A percentile compares a stretch with the other conserved stretches of the same genome.
Conservation (phyloP, 2,797 vertebrate genomes). For the Eremophila alpestris region DNA sequence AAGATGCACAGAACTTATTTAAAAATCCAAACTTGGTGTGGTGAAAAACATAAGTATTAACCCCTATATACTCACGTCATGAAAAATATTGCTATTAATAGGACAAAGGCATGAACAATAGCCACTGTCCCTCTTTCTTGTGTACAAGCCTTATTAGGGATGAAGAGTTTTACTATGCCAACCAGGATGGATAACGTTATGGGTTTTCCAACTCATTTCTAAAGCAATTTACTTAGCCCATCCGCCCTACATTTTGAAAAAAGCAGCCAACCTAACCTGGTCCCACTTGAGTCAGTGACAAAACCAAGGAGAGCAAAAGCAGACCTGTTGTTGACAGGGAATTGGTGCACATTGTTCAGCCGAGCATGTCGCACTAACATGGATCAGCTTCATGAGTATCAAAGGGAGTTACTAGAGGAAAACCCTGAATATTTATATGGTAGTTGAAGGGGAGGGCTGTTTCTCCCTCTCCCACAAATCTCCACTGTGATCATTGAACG, state of each 20-base stretch:
- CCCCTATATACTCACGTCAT: not conserved
- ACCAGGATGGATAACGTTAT: not conserved
- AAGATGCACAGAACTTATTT: not conserved
- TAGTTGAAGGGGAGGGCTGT: not conserved
- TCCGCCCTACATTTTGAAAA: constrained; percentile 16
- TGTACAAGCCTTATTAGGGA: not conserved
- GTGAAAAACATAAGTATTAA: not conserved
- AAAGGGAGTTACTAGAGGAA: constrained; percentile 58
- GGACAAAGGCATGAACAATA: not conserved
- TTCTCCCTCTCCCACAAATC: not conserved
- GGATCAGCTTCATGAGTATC: constrained; percentile 46
- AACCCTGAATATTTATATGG: constrained; percentile 47
- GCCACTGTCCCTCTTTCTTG: not conserved
- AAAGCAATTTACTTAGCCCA: not conserved
- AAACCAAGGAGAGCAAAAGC: constrained; percentile 41
- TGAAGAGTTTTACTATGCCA: not conserved
- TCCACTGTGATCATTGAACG: accelerated
- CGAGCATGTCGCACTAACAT: not conserved
- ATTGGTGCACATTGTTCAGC: constrained; percentile 28
- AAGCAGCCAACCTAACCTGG: not conserved
- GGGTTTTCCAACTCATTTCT: not conserved
- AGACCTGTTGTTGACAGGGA: not conserved
- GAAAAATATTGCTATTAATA: not conserved
- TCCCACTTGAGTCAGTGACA: constrained; percentile 19
- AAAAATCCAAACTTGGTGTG: not conserved